A percentile compares a stretch with the other conserved stretches of the same genome.
Conservation (phyloP, 2,113 vertebrate genomes). For the Apteryx mantelli region DNA sequence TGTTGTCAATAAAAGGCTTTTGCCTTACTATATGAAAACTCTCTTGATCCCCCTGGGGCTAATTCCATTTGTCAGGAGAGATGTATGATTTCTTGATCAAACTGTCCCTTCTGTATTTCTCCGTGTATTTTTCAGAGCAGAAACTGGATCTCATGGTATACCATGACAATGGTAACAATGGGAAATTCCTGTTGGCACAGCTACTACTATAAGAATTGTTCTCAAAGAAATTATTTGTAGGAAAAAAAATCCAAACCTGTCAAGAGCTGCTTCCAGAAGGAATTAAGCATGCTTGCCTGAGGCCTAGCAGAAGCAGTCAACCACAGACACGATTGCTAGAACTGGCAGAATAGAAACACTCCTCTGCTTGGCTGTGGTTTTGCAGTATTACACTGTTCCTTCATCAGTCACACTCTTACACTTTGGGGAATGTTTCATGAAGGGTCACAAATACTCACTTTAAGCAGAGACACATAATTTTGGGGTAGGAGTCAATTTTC, state of each 20-base stretch:
- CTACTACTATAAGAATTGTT: background rate
- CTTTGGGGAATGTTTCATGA: background rate
- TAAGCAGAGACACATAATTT: background rate
- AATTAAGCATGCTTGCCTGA: background rate
- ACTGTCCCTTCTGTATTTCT: background rate
- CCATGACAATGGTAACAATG: background rate
- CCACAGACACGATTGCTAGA: background rate
- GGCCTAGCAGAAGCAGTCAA: background rate
- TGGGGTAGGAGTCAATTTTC: background rate
- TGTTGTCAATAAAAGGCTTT: background rate
- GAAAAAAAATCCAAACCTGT: background rate
- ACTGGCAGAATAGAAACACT: conserved; percentile 1
- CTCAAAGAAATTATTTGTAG: background rate
- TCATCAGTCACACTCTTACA: background rate
- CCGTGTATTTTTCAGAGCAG: background rate
- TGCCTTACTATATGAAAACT: background rate
- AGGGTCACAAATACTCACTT: background rate
- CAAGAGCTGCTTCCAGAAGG: background rate
- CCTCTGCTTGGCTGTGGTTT: background rate
- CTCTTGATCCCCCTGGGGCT: background rate
- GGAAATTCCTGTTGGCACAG: background rate
- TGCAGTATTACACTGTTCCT: background rate
- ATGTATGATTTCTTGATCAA: background rate
- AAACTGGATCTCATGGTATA: background rate
- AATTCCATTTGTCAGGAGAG: background rate